Percentiles rank a stretch among this genome's conserved stretches.
Conservation (phyloP, 2,113 vertebrate species). For the Sula dactylatra region DNA sequence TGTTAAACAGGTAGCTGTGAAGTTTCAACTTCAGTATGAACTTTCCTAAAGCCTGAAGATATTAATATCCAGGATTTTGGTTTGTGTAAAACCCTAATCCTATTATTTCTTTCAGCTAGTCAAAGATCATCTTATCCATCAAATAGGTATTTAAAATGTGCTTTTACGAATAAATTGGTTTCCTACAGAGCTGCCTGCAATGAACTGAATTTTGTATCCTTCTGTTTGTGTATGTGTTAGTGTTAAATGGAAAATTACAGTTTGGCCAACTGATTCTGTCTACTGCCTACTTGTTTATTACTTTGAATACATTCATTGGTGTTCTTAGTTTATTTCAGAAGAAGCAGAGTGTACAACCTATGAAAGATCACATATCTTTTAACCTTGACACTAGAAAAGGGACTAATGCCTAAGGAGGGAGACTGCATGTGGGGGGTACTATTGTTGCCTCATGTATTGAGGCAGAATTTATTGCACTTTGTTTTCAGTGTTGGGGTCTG, state of each 20-base stretch:
- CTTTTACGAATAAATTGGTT: neutral
- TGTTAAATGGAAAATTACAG: neutral
- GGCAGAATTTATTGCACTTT: neutral
- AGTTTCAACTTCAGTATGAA: neutral
- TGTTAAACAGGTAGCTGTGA: neutral
- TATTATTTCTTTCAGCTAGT: neutral
- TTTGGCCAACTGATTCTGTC: neutral
- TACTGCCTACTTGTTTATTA: neutral
- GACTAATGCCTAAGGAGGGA: neutral
- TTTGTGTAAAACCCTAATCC: neutral
- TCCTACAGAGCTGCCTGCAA: neutral
- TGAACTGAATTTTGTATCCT: neutral
- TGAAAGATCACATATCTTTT: neutral
- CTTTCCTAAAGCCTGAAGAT: neutral
- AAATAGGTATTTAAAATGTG: neutral
- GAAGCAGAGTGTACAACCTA: neutral
- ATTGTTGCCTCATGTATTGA: neutral
- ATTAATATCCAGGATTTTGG: neutral
- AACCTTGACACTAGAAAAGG: neutral
- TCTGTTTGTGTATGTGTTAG: neutral
- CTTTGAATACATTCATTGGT: neutral
- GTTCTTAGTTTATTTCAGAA: neutral
- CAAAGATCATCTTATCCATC: neutral
- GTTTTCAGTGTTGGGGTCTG: neutral
- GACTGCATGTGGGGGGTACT: fast-evolving